Base-by-base conservation (phyloP, 1,140 invertebrate genomes). In the Drosophila trapezifrons region DNA sequence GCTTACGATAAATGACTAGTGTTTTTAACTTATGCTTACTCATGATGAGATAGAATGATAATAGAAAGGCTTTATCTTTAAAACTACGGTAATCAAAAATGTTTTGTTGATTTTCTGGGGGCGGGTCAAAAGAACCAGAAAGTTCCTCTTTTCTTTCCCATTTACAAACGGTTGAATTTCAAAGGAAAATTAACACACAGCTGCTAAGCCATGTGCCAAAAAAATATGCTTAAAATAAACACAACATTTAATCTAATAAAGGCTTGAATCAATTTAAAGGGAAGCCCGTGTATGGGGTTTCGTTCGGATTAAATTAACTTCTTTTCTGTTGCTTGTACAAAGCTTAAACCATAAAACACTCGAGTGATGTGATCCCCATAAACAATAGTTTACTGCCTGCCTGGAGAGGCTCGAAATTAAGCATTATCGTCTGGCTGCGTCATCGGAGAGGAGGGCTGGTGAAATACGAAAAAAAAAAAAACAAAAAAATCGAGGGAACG, bases 391-490 rank as follows among this genome's bases (percentile, higher is more conserved):
- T 40, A 37, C 22, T 35, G 49, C 46, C 18, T 35, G 49, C 46
- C 56, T 15, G 27, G 20, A 47, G 42, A 45, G 57, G 40, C 57
- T 27, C 17, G 40, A 52, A 74, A 27, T 47, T 37, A 65, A 55
- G 45, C 27, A 29, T 27, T 45, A 76, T 73, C 35, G 45, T 46
- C 27, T 22, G 22, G 49, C 35, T 76, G 89, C 84, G 83, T 89
- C 79, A 87, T 70, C 63, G 22, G 46, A 59, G 49, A 72, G 55
- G 46, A 72, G 55, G 27, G 32, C 54, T 86, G 82, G 62, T 86
- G 83, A 85, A 85, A 86, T 81, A 65, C 38, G 35, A 47, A 8
- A 54, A n/a, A 38, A n/a, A 38, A 37, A 13, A 52, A 35, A 20
- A 20, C n/a, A 9, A 1, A 18, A 29, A 57, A 59, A 54, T 27